Base-by-base conservation (phyloP, 1,140 invertebrate genomes). In the Panonychus citri region DNA sequence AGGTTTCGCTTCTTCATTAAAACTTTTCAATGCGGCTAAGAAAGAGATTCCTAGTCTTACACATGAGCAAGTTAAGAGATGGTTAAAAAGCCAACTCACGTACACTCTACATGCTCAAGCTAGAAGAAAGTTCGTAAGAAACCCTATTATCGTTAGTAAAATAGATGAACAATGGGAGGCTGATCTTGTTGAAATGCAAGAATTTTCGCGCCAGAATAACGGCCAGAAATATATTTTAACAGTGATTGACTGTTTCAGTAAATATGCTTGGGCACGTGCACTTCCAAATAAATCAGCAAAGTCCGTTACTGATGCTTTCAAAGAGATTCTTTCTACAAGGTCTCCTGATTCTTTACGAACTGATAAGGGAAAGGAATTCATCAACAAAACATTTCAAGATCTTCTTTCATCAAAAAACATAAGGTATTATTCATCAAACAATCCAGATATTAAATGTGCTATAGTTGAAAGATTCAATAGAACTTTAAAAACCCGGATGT, bases 331-430 rank as follows among this genome's bases (percentile, higher is more conserved):
- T 34, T 12, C 4, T 5, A 12, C 4, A 34, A 34, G 30, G 12
- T 5, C 12, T 4, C 30, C 30, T 34, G 30, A 4, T 5, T 34
- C 30, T 4, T 4, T 34, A 34, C 4, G 30, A 34, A 34, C 30
- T 34, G 30, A 34, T 34, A 34, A 34, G 12, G 30, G 30, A 5
- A 34, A 34, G 12, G 30, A 34, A 12, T 34, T 34, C 30, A 34
- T 12, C 4, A 34, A 34, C 12, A 34, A 34, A 34, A 4, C 12
- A 4, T 34, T 34, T 34, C 30, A 34, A 34, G 30, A 34, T 34
- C 12, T 34, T 4, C 12, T 34, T 57, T 55, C 70, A 73, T 66
- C 40, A 66, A 51, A 70, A 65, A 19, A 73, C 71, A 21, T 34
- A 5, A 34, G 30, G 12, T 34, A 34, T 34, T 34, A 34, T 34